Base-by-base conservation (phyloP, 1,140 invertebrate species). In the Drosophila suzukii region DNA sequence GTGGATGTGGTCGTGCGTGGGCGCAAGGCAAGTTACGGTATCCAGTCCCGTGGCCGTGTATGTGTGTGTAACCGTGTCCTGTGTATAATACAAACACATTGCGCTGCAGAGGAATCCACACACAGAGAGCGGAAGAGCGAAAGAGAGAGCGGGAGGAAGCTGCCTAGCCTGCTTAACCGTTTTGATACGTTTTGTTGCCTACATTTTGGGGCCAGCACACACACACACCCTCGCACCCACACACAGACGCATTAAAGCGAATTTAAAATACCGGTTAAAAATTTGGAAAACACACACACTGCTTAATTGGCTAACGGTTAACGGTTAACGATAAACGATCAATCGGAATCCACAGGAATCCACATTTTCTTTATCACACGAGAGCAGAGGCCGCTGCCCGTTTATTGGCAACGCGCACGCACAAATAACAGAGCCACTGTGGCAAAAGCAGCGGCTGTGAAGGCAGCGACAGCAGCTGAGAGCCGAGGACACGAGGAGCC, bases 341-440 rank as follows among this genome's bases (percentile, higher is more conserved):
- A 43, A 60, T 60, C 60, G 38, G 51, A 44, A 20, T 60, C 60
- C 60, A 15, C 11, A 60, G 60, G 44, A 71, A 58, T 71, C 20
- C 66, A 50, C 38, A 78, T 44, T 63, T 70, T 63, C 65, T 74
- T 66, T 89, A 86, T 83, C 79, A 88, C 83, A 86, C 72, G 62
- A 86, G 66, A 58, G 54, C 68, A 59, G 47, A 61, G 43, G 68
- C 81, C 78, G 70, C 82, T 85, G 81, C 82, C 82, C 82, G 82
- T 86, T 85, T 85, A 85, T 85, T 85, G 78, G 78, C 82, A 85
- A 85, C 82, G 82, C 82, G 82, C 82, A 85, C 82, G 82, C 82
- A 85, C 82, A 86, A 85, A 81, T 85, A 85, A 83, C 75, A 61
- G 62, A 72, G 81, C 50, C 59, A 66, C 38, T 51, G 56, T 60